Evolutionary conservation across 2,797 vertebrate genomes (phyloP).

Genomic region (Mycteria americana): DNA sequence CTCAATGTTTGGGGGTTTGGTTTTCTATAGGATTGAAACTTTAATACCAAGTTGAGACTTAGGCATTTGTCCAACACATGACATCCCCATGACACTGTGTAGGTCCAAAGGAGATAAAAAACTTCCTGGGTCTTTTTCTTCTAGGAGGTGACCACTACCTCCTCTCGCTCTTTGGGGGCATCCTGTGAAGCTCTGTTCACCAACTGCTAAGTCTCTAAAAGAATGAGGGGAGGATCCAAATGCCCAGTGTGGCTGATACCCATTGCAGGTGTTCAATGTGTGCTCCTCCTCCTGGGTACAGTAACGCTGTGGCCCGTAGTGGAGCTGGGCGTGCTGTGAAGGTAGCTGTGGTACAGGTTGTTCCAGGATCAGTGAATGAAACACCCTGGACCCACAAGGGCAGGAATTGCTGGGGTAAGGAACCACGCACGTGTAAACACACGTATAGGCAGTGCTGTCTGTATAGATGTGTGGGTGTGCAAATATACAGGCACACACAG

Average conservation of each 20-base stretch:
- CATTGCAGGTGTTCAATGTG: rapidly evolving
- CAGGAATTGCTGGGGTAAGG: not conserved
- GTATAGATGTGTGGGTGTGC: not conserved
- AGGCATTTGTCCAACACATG: rapidly evolving
- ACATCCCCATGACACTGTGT: rapidly evolving
- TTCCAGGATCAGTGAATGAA: not conserved
- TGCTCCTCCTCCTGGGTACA: not conserved
- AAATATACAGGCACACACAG: rapidly evolving
- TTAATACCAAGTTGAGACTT: not conserved
- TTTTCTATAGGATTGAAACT: not conserved
- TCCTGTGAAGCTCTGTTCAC: not conserved
- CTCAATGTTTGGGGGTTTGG: not conserved
- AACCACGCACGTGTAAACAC: rapidly evolving
- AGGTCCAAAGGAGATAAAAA: not conserved
- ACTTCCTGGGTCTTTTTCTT: not conserved
- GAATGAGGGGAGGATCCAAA: too few relatives aligned
- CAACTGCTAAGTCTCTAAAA: not conserved
- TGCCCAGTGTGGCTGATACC: not conserved
- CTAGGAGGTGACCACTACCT: not conserved
- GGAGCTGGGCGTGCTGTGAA: not conserved
- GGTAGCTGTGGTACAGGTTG: not conserved
- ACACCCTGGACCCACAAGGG: rapidly evolving
- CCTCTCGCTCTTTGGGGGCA: not conserved
- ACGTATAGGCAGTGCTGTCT: rapidly evolving
- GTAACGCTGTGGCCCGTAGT: rapidly evolving